Base-by-base conservation (phyloP, 2,113 vertebrate genomes). In the Xyrauchen texanus region DNA sequence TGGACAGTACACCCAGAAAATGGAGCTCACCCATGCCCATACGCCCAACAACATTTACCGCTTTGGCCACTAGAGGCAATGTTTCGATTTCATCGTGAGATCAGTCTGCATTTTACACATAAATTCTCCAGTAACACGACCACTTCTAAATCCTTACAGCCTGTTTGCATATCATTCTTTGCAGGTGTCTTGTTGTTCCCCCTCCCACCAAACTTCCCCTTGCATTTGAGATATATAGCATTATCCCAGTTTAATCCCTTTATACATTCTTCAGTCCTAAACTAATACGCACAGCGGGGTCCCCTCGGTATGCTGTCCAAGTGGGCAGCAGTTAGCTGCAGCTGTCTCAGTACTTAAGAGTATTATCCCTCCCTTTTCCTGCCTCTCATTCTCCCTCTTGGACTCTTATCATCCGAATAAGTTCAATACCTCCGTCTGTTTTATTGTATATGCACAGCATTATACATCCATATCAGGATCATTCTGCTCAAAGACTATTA, bases 171-270 rank as follows among this genome's bases (percentile, higher is more conserved):
- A 62, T 49, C 58, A 53, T 76, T 51, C 65, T 64, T 76, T 15
- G 44, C 61, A 45, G 61, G 21, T 72, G 71, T 47, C 58, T 63
- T 75, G 63, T 60, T 63, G 64, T 58, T 52, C 57, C 49, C 13
- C 13, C 6, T 16, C 4, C 52, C 81, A 81, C 82, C 79, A 69
- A 83, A 82, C 82, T 82, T 77, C 84, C 79, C 87, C 82, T 84
- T 87, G 21, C 21, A 65, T 88, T 77, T 81, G 86, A 87, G 86
- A 66, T 81, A 83, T 86, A 87, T 83, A 87, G 70, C 73, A 55
- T 89, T 91, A 91, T 90, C 89, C 88, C 79, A 21, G 79, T 79
- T 64, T 90, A 90, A 91, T 91, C 90, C 90, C 57, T 89, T 91
- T 88, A 88, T 84, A 85, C 60, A 87, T 89, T 90, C 88, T 90